phyloP scores from a whole-genome alignment of 2,113 vertebrate genomes.

The Tetraodon nigroviridis region DNA sequence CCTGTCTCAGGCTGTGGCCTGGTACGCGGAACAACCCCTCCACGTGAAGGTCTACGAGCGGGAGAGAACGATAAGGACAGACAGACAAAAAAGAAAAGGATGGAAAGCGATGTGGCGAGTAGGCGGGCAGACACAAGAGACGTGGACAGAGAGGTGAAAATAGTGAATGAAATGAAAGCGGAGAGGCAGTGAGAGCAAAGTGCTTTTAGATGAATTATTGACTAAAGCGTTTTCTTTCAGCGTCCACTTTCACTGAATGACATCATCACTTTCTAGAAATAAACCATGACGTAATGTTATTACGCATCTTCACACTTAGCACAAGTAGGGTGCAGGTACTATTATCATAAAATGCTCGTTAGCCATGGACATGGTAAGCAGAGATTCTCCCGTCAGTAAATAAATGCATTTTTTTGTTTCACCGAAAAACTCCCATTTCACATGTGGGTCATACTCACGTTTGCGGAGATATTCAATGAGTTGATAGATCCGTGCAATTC shows the following conservation, averaged over 20 bases:
- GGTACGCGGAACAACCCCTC: constrained; percentile 95
- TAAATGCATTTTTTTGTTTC: neutral
- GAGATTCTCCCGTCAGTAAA: too few species aligned
- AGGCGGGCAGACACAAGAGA: constrained; percentile 21
- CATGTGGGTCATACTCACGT: constrained; percentile 75
- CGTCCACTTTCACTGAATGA: constrained; percentile 60
- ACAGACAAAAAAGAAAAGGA: neutral
- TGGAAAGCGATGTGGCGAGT: constrained; percentile 1
- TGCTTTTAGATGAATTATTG: constrained; percentile 72
- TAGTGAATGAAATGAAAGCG: constrained; percentile 36
- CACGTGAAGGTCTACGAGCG: constrained; percentile 82
- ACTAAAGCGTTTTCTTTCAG: constrained; percentile 48
- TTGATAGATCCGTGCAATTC: constrained; percentile 94
- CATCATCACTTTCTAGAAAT: constrained; percentile 60
- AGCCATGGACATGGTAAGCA: too few species aligned
- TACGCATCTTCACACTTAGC: constrained; percentile 29
- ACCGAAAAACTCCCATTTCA: neutral
- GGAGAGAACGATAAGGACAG: constrained; percentile 17
- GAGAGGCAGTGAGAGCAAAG: constrained; percentile 50
- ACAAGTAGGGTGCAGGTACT: neutral
- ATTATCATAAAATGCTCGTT: too few species aligned
- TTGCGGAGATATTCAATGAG: constrained; percentile 93
- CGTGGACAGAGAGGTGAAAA: constrained; percentile 22
- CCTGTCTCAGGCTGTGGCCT: constrained; percentile 93
- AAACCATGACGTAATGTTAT: constrained; percentile 56